A percentile compares a stretch with the other conserved stretches of the same genome.
Conservation (phyloP, 2,888 invertebrate species). For the Masnerella sp. region DNA sequence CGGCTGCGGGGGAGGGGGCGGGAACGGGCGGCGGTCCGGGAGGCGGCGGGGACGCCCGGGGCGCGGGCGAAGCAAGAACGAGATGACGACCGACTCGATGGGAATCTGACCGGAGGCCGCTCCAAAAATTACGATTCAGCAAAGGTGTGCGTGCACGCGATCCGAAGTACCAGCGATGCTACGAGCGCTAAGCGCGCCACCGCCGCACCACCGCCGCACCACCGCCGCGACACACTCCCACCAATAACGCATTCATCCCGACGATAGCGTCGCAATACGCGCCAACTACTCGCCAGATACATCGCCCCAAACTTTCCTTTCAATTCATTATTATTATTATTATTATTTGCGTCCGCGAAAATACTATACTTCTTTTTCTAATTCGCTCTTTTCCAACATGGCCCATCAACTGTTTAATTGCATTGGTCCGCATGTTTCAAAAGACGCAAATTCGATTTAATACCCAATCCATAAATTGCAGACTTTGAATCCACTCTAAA, state of each 20-base stretch:
- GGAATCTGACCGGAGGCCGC: constrained; percentile 67
- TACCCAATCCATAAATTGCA: too few relatives aligned
- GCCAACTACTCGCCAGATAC: too few relatives aligned
- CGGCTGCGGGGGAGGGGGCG: constrained; percentile 14
- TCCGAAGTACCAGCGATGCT: constrained; percentile 23
- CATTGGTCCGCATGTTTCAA: too few relatives aligned
- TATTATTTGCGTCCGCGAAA: too few relatives aligned
- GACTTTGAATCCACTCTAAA: too few relatives aligned
- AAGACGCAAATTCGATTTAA: too few relatives aligned
- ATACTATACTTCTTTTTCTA: too few relatives aligned
- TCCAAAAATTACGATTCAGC: constrained; percentile 64
- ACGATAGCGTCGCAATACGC: constrained; percentile 9
- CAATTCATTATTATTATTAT: too few relatives aligned
- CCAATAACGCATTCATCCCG: constrained; percentile 12
- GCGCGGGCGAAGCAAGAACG: constrained; percentile 53
- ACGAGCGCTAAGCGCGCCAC: constrained; percentile 2
- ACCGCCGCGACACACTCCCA: constrained; percentile 6
- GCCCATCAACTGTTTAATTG: too few relatives aligned
- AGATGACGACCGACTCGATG: constrained; percentile 60
- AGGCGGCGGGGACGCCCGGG: constrained; percentile 20
- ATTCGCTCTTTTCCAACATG: too few relatives aligned
- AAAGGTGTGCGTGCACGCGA: constrained; percentile 48
- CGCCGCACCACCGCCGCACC: constrained; percentile 12
- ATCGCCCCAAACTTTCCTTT: too few relatives aligned
- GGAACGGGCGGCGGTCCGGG: constrained; percentile 45